Evolutionary conservation across 2,888 invertebrate species (phyloP).

Genomic region (Ennomos erosarius): DNA sequence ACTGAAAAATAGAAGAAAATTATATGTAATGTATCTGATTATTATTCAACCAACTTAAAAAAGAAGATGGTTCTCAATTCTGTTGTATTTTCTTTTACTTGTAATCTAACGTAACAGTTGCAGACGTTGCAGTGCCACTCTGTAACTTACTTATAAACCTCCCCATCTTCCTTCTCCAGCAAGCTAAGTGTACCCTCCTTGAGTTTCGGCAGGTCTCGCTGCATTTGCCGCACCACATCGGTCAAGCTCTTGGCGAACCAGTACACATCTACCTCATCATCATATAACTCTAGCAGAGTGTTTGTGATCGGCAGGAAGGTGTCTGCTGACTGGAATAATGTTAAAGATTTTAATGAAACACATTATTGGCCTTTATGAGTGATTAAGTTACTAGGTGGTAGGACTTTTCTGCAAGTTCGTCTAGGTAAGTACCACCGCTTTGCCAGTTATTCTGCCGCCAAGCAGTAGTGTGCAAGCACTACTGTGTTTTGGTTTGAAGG

Average conservation of each 20-base stretch:
- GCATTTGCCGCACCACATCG: conserved; percentile 87
- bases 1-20: conserved; percentile 62
- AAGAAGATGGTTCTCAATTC: too few relatives aligned
- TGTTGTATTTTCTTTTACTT: too few relatives aligned
- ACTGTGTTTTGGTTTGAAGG: too few relatives aligned
- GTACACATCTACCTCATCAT: conserved; percentile 91
- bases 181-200: conserved; percentile 88
- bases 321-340: conserved; percentile 72
- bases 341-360: conserved; percentile 1
- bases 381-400: too few relatives aligned
- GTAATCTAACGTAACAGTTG: too few relatives aligned
- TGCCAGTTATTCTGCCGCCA: too few relatives aligned
- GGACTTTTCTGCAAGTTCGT: too few relatives aligned
- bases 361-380: not conserved
- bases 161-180: conserved; percentile 91
- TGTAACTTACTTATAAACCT: conserved; percentile 85
- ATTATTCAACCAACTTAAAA: not conserved
- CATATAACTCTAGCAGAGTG: conserved; percentile 89
- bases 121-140: too few relatives aligned
- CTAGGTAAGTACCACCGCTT: too few relatives aligned
- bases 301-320: conserved; percentile 88
- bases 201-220: conserved; percentile 87
- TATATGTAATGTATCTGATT: conserved; percentile 8
- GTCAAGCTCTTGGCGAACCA: conserved; percentile 93
- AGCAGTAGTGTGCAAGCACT: too few relatives aligned